Conservation (phyloP, 1,140 invertebrate genomes). For the Eriocheir sinensis region DNA sequence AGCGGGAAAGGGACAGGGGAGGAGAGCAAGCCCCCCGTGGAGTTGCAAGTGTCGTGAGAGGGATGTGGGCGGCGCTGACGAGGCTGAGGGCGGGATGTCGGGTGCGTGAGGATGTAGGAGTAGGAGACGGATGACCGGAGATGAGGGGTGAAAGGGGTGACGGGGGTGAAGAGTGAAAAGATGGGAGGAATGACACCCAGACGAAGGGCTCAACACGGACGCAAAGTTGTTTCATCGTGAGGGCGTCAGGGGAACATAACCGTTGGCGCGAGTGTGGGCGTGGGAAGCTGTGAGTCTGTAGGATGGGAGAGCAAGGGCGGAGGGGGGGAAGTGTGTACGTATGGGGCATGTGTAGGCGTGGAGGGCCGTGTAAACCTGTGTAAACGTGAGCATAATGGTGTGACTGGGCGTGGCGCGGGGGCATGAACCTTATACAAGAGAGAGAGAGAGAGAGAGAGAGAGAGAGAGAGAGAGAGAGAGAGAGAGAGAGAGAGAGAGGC, state of each 20-base stretch:
- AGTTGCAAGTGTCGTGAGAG: slow-evolving; percentile 1
- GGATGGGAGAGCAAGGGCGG: background rate
- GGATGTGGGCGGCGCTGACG: background rate
- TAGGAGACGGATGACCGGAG: too few relatives aligned
- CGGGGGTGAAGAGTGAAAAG: too few relatives aligned
- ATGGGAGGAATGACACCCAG: background rate
- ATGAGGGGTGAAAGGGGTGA: background rate
- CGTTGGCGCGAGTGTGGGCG: background rate
- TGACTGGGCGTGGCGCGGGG: background rate
- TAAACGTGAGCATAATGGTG: slow-evolving; percentile 15
- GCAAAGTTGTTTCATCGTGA: background rate
- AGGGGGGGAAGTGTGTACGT: background rate
- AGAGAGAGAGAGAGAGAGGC: background rate
- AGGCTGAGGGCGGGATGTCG: background rate
- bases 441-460: background rate
- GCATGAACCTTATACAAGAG: background rate
- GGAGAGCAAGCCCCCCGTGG: background rate
- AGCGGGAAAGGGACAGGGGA: background rate
- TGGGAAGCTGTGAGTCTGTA: background rate
- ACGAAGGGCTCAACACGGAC: background rate
- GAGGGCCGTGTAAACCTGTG: too few relatives aligned
- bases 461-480: slow-evolving; percentile 35
- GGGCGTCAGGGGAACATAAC: background rate
- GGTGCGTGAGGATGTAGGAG: background rate
- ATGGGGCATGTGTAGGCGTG: background rate